Evolutionary conservation across 92 coral and sea anemone genomes (phyloP).

Genomic region (Umimayanthus chanpuru): DNA sequence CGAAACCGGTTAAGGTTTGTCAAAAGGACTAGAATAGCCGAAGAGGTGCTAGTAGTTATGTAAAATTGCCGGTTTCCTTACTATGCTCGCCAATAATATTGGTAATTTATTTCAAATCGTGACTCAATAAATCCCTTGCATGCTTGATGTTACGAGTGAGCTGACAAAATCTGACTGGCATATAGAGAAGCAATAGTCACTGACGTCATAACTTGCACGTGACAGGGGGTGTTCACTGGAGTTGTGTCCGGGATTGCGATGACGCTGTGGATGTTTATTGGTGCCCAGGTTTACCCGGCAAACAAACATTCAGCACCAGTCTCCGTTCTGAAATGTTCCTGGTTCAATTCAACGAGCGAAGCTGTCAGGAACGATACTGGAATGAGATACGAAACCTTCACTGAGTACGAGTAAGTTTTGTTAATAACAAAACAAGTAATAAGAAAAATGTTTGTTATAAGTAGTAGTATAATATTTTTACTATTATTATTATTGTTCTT

Average conservation of each 20-base stretch:
- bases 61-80: no score
- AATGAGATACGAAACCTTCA: not conserved
- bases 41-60: no score
- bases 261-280: constrained; percentile 69
- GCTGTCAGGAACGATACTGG: constrained; percentile 49
- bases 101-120: no score
- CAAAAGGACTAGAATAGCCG: no score
- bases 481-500: no score
- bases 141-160: not conserved
- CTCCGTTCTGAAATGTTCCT: constrained; percentile 49
- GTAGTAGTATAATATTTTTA: no score
- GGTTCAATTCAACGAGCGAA: constrained; percentile 53
- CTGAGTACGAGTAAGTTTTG: constrained; percentile 42
- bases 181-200: not conserved
- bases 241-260: constrained; percentile 58
- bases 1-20: no score
- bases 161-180: no score
- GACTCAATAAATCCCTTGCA: no score
- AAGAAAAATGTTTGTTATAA: no score
- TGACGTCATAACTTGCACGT: not conserved
- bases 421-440: not conserved
- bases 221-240: constrained; percentile 66
- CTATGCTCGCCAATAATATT: no score
- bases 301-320: constrained; percentile 51
- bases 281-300: constrained; percentile 69